Evolutionary conservation across 2,888 invertebrate genomes (phyloP), one percentile per base, ranked within the genome.

Genomic region (Hypsopygia costalis): DNA sequence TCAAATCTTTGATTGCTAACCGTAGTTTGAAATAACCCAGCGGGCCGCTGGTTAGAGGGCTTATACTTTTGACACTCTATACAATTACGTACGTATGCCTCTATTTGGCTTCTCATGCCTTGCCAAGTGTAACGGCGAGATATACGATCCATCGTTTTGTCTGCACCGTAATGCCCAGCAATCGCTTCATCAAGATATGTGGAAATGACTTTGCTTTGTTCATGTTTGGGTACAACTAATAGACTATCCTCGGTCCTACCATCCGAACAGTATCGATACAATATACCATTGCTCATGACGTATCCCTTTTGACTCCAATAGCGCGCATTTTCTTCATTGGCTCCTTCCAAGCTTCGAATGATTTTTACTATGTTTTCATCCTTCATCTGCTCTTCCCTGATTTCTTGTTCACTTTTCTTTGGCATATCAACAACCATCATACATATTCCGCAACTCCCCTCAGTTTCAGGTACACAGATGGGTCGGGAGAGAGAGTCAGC

Each of bases 11-110:
- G 30, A 11, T 30, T 36, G 6, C 12, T 25, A 5, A 37, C 38
- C 0, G 59, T 49, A 0, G 62, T 62, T 21, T 59, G 58, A 3
- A 65, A 11, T 7, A 70, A 31, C 1, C 62, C 68, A 0, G 62
- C 46, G 1, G 69, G 65, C 36, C 61, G 66, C 5, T 47, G 28
- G 31, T 68, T 67, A 0, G 30, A 51, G 4, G 47, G 40, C 40
- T 66, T 66, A 34, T 62, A 68, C 6, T 51, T 31, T 38, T 67
- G 64, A 37, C 64, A 71, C n/a, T n/a, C n/a, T n/a, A n/a, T n/a
- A n/a, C n/a, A n/a, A n/a, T n/a, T n/a, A n/a, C n/a, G n/a, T n/a
- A n/a, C 40, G 22, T 65, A 52, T 0, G 47, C 41, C 3, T 29
- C 30, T 1, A 65, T 47, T 6, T 50, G 51, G 6, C 35, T 35